Base-by-base conservation (phyloP, 2,888 invertebrate genomes). In the Amiota minor region DNA sequence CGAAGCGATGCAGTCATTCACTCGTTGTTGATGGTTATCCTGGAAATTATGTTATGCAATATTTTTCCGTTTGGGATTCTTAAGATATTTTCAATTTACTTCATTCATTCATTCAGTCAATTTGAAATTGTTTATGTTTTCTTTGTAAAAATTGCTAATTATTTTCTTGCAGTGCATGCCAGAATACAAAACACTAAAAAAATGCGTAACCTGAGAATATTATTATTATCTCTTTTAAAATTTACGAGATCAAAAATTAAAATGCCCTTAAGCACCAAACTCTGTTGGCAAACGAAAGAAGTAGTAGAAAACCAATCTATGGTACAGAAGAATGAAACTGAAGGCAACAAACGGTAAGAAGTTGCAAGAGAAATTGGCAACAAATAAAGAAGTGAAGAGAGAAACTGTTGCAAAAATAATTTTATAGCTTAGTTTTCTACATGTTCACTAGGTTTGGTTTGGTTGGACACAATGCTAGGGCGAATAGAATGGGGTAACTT, bases 211-310 rank as follows among this genome's bases (percentile, higher is more conserved):
- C 81, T 80, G 82, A 83, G 85, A 80, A 83, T 83, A 85, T 80
- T 85, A 85, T 83, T 81, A 86, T 86, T 83, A 86, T 86, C 83
- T 84, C 79, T 81, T 83, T 83, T 79, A 81, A 83, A 83, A 84
- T 83, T 84, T 83, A 86, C 85, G 86, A 86, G 86, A 86, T 84
- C 80, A 86, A 84, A 85, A 86, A 83, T 86, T 86, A 83, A 83
- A 83, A 86, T 83, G 79, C 78, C 83, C 85, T 76, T 76, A 75
- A 78, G 83, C 78, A 61, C 18, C 55, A 69, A 45, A 23, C 14
- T 35, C 35, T 35, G 35, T 35, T 50, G 47, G 8, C 62, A 50
- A 53, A n/a, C 14, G 55, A 68, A 23, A 23, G 55, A n/a, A 53
- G 55, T 53, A 16, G 73, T 14, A 11, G 49, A 53, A 14, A 9